Conservation (phyloP, 2,113 vertebrate species). For the Lepus americanus region DNA sequence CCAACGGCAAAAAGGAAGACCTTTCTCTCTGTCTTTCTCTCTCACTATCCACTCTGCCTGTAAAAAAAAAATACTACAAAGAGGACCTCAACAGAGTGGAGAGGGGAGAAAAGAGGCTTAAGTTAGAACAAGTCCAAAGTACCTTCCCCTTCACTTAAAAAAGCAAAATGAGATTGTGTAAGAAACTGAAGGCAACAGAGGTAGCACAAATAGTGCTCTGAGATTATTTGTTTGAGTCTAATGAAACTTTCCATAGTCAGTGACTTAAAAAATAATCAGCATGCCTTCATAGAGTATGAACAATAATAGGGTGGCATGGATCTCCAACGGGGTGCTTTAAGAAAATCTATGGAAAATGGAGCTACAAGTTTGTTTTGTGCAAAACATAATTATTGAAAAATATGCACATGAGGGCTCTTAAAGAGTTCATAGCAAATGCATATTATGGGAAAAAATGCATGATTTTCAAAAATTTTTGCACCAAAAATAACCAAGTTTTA, state of each 20-base stretch:
- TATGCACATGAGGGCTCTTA: too few relatives aligned
- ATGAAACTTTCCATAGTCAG: constrained; percentile 9
- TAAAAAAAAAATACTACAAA: background rate
- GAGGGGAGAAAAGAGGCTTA: background rate
- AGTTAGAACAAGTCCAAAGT: background rate
- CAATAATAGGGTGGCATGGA: background rate
- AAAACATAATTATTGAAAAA: too few relatives aligned
- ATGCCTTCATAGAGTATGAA: background rate
- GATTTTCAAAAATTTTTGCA: too few relatives aligned
- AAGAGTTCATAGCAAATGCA: too few relatives aligned
- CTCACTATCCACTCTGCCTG: too few relatives aligned
- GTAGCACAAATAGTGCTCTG: background rate
- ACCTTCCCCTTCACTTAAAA: background rate
- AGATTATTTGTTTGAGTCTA: background rate
- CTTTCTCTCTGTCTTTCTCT: too few relatives aligned
- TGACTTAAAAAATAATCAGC: background rate
- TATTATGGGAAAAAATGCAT: too few relatives aligned
- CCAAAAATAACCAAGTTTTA: too few relatives aligned
- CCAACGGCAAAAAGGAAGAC: too few relatives aligned
- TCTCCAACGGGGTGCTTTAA: background rate
- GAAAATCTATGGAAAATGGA: too few relatives aligned
- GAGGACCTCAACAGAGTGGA: background rate
- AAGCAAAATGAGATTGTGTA: background rate
- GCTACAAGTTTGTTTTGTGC: too few relatives aligned
- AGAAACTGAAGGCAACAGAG: background rate